These are phyloP conservation scores for Heliconius hortense DNA, from an alignment of 2,888 invertebrate genomes.

Conservation along the genomic window DNA sequence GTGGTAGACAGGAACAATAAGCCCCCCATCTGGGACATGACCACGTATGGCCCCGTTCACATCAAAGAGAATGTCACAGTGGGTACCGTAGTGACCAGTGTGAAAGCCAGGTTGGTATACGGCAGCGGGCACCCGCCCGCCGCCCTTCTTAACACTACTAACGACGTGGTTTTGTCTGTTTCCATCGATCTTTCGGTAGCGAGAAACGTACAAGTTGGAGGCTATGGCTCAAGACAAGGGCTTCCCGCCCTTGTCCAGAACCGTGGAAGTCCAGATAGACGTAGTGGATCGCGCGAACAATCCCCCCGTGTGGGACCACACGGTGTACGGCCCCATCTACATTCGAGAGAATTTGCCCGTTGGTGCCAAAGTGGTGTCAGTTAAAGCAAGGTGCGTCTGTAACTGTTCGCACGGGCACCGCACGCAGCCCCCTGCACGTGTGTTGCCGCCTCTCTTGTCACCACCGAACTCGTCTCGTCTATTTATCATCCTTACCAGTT, in stretches of 20 bases:
- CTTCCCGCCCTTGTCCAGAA: slow-evolving; percentile 95
- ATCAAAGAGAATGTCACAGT: slow-evolving; percentile 99
- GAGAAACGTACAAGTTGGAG: slow-evolving; percentile 98
- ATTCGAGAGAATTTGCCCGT: slow-evolving; percentile 99
- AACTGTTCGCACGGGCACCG: slow-evolving; percentile 82
- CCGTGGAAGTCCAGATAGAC: slow-evolving; percentile 99
- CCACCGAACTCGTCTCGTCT: slow-evolving; percentile 20
- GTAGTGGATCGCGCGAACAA: slow-evolving; percentile 99
- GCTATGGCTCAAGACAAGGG: slow-evolving; percentile 99
- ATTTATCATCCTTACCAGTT: slow-evolving; percentile 1
- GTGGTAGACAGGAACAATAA: slow-evolving; percentile 99
- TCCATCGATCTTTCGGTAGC: slow-evolving; percentile 88
- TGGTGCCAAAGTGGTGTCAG: slow-evolving; percentile 98
- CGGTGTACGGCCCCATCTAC: slow-evolving; percentile 97
- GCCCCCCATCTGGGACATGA: slow-evolving; percentile 97
- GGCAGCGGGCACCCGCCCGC: slow-evolving; percentile 78
- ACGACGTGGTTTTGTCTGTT: slow-evolving; percentile 86
- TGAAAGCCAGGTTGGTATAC: slow-evolving; percentile 98
- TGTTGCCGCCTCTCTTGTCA: slow-evolving; percentile 45
- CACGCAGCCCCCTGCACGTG: slow-evolving; percentile 84
- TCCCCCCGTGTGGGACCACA: slow-evolving; percentile 98
- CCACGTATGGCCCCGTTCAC: slow-evolving; percentile 98
- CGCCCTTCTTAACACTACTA: slow-evolving; percentile 84
- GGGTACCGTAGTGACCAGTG: slow-evolving; percentile 98
- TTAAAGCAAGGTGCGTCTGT: slow-evolving; percentile 98